A percentile compares a stretch with the other conserved stretches of the same genome.
Evolutionary conservation across 2,113 vertebrate species (phyloP).

Genomic region (Myrmophylax atrothorax): DNA sequence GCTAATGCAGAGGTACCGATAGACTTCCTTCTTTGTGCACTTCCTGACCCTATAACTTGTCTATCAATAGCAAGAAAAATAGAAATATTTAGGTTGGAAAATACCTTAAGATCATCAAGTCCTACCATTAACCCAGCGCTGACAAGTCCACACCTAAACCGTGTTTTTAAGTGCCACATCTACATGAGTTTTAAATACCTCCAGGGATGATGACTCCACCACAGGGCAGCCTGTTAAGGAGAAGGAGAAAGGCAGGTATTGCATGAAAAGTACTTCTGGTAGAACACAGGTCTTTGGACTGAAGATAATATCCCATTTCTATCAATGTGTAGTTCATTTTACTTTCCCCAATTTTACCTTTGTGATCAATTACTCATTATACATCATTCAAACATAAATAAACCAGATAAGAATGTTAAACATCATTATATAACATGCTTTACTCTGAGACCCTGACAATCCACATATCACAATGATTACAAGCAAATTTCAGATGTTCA

Average conservation of each 20-base stretch:
- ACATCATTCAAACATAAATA: not conserved
- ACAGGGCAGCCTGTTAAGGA: not conserved
- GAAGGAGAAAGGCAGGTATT: not conserved
- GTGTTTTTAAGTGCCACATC: not conserved
- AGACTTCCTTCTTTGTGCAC: not conserved
- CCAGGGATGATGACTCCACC: not conserved
- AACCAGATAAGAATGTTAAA: not conserved
- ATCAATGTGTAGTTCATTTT: not conserved
- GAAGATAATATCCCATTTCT: not conserved
- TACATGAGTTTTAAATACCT: not conserved
- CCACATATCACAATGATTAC: not conserved
- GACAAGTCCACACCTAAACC: not conserved
- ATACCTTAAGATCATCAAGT: not conserved
- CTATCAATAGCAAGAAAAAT: not conserved
- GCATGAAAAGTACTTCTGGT: not conserved
- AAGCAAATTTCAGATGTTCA: not conserved
- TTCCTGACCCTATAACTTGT: not conserved
- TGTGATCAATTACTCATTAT: not conserved
- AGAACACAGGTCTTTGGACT: not conserved
- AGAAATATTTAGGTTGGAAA: not conserved
- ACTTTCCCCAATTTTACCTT: not conserved
- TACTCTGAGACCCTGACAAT: not conserved
- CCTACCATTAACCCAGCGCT: not conserved
- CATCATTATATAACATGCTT: not conserved
- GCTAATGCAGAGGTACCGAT: not conserved